Percentiles rank a stretch among this genome's conserved stretches.
These are phyloP conservation scores for Eonycteris spelaea DNA, from an alignment of 2,113 vertebrate genomes.

Conservation along the genomic window DNA sequence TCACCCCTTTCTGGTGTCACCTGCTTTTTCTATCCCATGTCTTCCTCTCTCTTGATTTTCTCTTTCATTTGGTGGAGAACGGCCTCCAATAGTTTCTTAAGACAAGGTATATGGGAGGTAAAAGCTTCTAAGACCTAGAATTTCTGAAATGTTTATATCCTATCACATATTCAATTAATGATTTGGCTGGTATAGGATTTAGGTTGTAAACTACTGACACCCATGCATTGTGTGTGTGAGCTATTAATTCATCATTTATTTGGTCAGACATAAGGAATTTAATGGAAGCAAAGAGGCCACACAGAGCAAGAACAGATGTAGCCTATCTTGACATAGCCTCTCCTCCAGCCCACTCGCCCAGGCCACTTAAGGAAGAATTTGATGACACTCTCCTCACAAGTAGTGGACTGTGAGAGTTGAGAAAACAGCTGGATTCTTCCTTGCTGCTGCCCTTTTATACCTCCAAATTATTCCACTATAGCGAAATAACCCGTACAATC, in stretches of 20 bases:
- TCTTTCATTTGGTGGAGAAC: background rate
- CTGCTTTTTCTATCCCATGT: background rate
- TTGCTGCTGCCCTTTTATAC: background rate
- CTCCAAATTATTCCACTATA: background rate
- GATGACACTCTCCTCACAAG: background rate
- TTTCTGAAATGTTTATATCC: slow-evolving; percentile 22
- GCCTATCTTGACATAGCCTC: background rate
- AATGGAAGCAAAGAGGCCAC: background rate
- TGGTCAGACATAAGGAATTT: background rate
- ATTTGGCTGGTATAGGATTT: background rate
- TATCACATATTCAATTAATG: background rate
- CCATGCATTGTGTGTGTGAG: background rate
- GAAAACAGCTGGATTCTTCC: background rate
- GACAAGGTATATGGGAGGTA: background rate
- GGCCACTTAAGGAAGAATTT: background rate
- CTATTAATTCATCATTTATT: background rate
- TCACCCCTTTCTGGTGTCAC: background rate
- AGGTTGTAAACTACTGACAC: background rate
- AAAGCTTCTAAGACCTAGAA: background rate
- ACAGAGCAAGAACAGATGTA: background rate
- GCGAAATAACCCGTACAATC: background rate
- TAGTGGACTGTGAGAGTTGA: background rate
- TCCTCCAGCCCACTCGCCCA: background rate
- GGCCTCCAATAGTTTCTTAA: background rate
- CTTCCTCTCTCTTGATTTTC: background rate